These are phyloP conservation scores for Miltochrista miniata DNA, from an alignment of 2,888 invertebrate species.

Conservation along the genomic window DNA sequence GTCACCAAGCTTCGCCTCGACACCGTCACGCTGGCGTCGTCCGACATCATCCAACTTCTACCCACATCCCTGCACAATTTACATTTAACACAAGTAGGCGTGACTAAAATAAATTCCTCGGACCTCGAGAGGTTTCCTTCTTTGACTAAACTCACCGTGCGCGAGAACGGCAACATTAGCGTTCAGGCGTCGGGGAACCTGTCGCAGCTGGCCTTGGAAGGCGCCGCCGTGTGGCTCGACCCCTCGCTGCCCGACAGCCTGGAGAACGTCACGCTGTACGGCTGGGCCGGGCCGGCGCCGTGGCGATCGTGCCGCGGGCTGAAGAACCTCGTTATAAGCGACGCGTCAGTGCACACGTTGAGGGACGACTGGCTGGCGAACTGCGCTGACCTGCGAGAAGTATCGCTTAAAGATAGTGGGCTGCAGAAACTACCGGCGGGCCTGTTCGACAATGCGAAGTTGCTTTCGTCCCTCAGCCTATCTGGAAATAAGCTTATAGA, in stretches of 20 bases:
- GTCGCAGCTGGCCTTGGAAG: neutral
- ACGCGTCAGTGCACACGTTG: conserved; percentile 5
- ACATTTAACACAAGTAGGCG: neutral
- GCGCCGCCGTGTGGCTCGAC: neutral
- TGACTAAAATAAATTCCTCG: neutral
- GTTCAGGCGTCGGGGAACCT: neutral
- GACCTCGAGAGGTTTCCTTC: neutral
- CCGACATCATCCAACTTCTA: neutral
- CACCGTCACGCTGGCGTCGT: neutral
- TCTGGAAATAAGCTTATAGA: conserved; percentile 31
- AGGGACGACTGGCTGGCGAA: conserved; percentile 21
- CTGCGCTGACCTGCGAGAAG: conserved; percentile 15
- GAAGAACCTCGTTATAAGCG: neutral
- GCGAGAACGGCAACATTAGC: neutral
- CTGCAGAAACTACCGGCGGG: conserved; percentile 21
- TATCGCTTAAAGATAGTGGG: conserved; percentile 9
- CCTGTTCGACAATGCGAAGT: conserved; percentile 30
- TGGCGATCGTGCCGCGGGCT: conserved; percentile 20
- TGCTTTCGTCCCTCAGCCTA: conserved; percentile 31
- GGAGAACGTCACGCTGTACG: neutral
- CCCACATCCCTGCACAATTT: neutral
- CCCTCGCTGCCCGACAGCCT: neutral
- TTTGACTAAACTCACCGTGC: neutral
- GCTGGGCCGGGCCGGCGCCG: conserved; percentile 9
- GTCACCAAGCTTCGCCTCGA: neutral